Base-by-base conservation (phyloP, 2,888 invertebrate genomes). In the Hydropsyche betteni region DNA sequence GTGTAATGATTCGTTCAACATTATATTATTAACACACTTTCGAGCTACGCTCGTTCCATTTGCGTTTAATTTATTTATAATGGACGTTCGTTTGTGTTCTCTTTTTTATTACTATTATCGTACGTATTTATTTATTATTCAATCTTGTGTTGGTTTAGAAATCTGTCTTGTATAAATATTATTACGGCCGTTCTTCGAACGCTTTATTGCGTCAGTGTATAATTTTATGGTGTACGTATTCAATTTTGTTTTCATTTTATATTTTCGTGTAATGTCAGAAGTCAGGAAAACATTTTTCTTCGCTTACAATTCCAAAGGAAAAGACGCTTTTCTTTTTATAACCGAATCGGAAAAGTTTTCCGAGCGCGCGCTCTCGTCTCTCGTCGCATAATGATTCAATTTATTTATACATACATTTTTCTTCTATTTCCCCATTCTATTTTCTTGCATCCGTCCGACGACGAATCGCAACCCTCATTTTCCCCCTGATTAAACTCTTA, bases 21-120 rank as follows among this genome's bases (percentile, higher is more conserved):
- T 64, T 64, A 36, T 64, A 64, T 64, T 64, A 64, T 64, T 64
- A 64, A 64, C 64, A 64, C 64, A 64, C 64, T 64, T 64, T 64
- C 64, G 36, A 8, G 64, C 36, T 36, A 36, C 6, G 14, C 16
- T 55, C 55, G 55, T 55, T 55, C 55, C 55, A n/a, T 55, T 55
- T 55, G 55, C 16, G 16, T 55, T 44, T 55, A 55, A 55, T 55
- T 55, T 55, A 55, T 55, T 16, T n/a, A 55, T 16, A 16, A 55
- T 16, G n/a, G n/a, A 16, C 16, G 16, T 10, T 55, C 24, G 58
- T 58, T 24, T 58, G 58, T 16, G 24, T 16, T 14, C 58, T 16
- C 16, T 24, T 24, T 24, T 58, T 58, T 24, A 16, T 16, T 58
- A 34, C 7, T 36, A 36, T 64, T 24, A 36, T 44, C 44, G 44